These are phyloP conservation scores for Anarrhichthys ocellatus DNA, from an alignment of 2,113 vertebrate genomes.

Conservation along the genomic window DNA sequence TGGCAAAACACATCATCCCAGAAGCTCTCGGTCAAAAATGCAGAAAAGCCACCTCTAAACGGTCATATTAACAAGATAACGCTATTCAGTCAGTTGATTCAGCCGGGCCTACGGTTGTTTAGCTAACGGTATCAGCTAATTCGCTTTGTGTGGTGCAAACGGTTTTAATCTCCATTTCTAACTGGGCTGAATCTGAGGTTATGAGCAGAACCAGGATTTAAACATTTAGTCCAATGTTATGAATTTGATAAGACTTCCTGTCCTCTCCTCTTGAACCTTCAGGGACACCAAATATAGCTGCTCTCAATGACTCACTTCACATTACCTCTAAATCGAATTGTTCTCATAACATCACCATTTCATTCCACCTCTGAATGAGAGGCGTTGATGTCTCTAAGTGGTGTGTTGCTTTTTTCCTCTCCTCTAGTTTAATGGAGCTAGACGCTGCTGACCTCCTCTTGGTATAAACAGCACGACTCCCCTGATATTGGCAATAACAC, in stretches of 20 bases:
- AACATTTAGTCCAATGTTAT: not conserved
- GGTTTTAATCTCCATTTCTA: not conserved
- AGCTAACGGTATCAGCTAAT: not conserved
- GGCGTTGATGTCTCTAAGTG: slow-evolving; percentile 10
- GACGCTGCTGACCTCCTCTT: slow-evolving; percentile 28
- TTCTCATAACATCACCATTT: slow-evolving; percentile 34
- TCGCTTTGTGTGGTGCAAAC: too few relatives aligned
- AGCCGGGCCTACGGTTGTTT: not conserved
- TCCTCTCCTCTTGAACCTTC: not conserved
- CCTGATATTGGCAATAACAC: slow-evolving; percentile 48
- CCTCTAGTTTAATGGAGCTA: slow-evolving; percentile 32
- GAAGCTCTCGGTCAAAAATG: too few relatives aligned
- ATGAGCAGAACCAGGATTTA: not conserved
- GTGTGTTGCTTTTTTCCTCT: slow-evolving; percentile 22
- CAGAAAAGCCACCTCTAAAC: not conserved
- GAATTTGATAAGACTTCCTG: not conserved
- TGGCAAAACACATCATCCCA: too few relatives aligned
- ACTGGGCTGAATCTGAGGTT: not conserved
- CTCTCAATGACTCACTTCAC: not conserved
- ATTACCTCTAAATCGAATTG: slow-evolving; percentile 48
- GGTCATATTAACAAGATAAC: not conserved
- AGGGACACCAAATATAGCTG: slow-evolving; percentile 9
- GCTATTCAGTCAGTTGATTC: not conserved
- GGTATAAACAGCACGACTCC: slow-evolving; percentile 41
- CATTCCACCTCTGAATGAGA: slow-evolving; percentile 21